Evolutionary conservation across 2,888 invertebrate genomes (phyloP).

Genomic region (Chrysodeixis includens): DNA sequence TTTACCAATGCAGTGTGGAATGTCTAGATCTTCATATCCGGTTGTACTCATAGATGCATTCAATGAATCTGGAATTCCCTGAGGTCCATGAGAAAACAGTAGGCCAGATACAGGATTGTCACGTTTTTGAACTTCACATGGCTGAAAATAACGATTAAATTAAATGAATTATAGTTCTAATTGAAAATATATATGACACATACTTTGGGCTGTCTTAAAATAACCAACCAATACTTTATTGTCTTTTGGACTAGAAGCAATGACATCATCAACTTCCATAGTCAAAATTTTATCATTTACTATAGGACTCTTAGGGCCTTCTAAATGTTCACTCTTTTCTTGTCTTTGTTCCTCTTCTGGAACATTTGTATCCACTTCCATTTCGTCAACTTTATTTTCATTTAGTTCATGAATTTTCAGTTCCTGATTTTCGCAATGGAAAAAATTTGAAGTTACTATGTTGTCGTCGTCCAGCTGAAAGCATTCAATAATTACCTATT

Average conservation of each 20-base stretch:
- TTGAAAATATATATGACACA: background rate
- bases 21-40: constrained; percentile 77
- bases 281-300: constrained; percentile 19
- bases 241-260: constrained; percentile 59
- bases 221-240: constrained; percentile 36
- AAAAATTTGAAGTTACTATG: constrained; percentile 76
- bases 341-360: constrained; percentile 13
- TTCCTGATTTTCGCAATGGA: constrained; percentile 55
- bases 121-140: constrained; percentile 42
- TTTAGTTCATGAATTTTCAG: constrained; percentile 24
- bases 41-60: constrained; percentile 78
- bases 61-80: constrained; percentile 74
- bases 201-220: background rate
- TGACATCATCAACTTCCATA: constrained; percentile 52
- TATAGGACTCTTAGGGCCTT: constrained; percentile 9
- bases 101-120: constrained; percentile 70
- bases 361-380: constrained; percentile 36
- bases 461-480: constrained; percentile 68
- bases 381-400: constrained; percentile 41
- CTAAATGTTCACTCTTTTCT: constrained; percentile 12
- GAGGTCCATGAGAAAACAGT: constrained; percentile 72
- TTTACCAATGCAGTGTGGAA: constrained; percentile 77
- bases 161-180: background rate
- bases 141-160: constrained; percentile 50
- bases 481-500: background rate